These are phyloP conservation scores for Centropristis striata DNA, from an alignment of 2,113 vertebrate genomes.

Conservation along the genomic window DNA sequence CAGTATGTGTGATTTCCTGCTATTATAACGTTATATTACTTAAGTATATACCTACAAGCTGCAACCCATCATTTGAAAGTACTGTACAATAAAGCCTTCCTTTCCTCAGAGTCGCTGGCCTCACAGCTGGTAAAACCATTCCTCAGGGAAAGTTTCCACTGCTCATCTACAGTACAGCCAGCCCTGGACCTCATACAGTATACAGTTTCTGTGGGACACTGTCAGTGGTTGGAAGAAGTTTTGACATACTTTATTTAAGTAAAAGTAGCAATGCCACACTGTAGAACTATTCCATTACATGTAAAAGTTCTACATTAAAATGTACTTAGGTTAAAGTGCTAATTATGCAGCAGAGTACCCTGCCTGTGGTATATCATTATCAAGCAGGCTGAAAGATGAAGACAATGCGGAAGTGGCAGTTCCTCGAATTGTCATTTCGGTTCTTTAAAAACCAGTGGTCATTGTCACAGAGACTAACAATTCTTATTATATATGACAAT, in stretches of 20 bases:
- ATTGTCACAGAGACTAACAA: too few relatives aligned
- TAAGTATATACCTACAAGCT: constrained; percentile 53
- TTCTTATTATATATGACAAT: too few relatives aligned
- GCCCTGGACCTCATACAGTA: constrained; percentile 26
- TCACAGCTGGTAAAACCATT: constrained; percentile 70
- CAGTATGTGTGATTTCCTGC: constrained; percentile 62
- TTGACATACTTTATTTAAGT: constrained; percentile 29
- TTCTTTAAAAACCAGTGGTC: too few relatives aligned
- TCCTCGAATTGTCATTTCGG: too few relatives aligned
- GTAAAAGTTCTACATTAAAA: not conserved
- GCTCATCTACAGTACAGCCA: constrained; percentile 38
- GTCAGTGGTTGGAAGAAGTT: constrained; percentile 20
- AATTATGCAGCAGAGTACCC: not conserved
- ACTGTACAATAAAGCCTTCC: constrained; percentile 24
- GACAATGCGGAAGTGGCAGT: too few relatives aligned
- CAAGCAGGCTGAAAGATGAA: too few relatives aligned
- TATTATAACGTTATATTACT: constrained; percentile 61
- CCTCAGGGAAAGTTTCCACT: constrained; percentile 61
- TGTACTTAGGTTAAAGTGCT: too few relatives aligned
- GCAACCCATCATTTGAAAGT: constrained; percentile 58
- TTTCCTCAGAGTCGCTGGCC: constrained; percentile 30
- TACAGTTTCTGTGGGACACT: constrained; percentile 36
- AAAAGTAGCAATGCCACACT: constrained; percentile 3
- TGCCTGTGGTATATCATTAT: not conserved
- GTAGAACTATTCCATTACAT: not conserved